These are phyloP conservation scores for Mesitornis unicolor DNA, from an alignment of 2,113 vertebrate species.

Conservation along the genomic window DNA sequence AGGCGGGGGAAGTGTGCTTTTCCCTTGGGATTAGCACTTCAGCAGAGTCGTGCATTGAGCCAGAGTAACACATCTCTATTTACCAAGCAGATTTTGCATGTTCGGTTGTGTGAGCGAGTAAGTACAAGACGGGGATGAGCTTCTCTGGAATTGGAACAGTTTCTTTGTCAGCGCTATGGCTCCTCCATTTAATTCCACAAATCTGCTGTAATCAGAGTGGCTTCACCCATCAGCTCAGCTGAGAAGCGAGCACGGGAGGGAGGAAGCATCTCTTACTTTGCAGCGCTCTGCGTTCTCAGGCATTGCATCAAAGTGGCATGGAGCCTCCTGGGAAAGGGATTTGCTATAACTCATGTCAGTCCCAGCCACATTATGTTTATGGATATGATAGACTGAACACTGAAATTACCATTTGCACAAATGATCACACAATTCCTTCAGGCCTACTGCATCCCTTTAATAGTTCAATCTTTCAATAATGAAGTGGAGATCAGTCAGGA, in stretches of 20 bases:
- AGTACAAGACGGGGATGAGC: constrained; percentile 13
- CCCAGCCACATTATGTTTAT: constrained; percentile 61
- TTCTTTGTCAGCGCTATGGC: neutral
- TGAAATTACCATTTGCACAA: constrained; percentile 76
- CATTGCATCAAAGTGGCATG: constrained; percentile 57
- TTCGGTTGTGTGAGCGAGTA: neutral
- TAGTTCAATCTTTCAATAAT: constrained; percentile 71
- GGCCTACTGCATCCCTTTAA: constrained; percentile 71
- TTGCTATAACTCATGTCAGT: constrained; percentile 53
- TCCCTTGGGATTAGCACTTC: constrained; percentile 51
- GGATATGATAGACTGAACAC: constrained; percentile 63
- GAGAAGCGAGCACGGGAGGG: neutral
- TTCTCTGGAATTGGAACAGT: neutral
- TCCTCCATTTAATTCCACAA: constrained; percentile 52
- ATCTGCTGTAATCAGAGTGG: constrained; percentile 49
- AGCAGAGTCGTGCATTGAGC: neutral
- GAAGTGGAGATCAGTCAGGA: constrained; percentile 67
- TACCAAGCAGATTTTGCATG: constrained; percentile 42
- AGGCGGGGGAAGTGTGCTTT: neutral
- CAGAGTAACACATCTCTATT: constrained; percentile 51
- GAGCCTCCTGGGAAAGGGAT: constrained; percentile 41
- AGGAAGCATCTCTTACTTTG: neutral
- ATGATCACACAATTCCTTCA: constrained; percentile 69
- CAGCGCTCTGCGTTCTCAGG: constrained; percentile 24
- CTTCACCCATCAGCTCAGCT: neutral